Percentiles rank a stretch among this genome's conserved stretches.
phyloP scores from a whole-genome alignment of 2,113 vertebrate genomes.

The Dicaeum eximium region DNA sequence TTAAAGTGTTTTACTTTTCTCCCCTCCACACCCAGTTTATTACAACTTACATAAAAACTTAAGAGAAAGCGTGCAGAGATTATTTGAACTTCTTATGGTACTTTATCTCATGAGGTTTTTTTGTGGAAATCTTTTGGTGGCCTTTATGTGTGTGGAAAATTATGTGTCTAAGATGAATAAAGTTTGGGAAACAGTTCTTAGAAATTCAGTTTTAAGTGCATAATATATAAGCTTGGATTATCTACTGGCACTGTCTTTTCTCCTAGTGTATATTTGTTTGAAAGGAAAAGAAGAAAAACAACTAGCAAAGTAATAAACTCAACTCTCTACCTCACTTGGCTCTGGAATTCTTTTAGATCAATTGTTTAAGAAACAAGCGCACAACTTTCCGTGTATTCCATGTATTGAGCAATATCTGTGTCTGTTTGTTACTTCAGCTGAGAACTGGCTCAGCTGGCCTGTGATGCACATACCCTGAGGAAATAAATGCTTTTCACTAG shows the following conservation, averaged over 20 bases:
- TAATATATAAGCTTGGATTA: background rate
- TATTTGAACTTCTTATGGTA: background rate
- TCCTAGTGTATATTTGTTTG: background rate
- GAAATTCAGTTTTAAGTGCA: background rate
- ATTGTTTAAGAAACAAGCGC: background rate
- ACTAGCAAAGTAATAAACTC: background rate
- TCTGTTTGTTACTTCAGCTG: background rate
- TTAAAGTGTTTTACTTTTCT: background rate
- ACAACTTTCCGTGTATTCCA: rapidly evolving
- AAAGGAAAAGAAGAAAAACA: background rate
- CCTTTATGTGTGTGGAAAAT: background rate
- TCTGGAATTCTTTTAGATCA: background rate
- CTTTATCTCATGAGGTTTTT: background rate
- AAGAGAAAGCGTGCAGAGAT: background rate
- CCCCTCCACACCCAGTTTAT: background rate
- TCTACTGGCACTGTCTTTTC: background rate
- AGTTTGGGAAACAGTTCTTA: background rate
- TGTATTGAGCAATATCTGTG: background rate
- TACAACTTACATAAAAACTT: background rate
- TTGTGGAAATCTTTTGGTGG: background rate
- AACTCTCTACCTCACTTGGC: background rate
- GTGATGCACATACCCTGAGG: background rate
- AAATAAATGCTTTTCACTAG: background rate
- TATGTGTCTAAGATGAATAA: background rate
- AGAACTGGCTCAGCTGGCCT: background rate